phyloP scores from a whole-genome alignment of 2,797 vertebrate genomes.

The Ctenopoma kingsleyae region DNA sequence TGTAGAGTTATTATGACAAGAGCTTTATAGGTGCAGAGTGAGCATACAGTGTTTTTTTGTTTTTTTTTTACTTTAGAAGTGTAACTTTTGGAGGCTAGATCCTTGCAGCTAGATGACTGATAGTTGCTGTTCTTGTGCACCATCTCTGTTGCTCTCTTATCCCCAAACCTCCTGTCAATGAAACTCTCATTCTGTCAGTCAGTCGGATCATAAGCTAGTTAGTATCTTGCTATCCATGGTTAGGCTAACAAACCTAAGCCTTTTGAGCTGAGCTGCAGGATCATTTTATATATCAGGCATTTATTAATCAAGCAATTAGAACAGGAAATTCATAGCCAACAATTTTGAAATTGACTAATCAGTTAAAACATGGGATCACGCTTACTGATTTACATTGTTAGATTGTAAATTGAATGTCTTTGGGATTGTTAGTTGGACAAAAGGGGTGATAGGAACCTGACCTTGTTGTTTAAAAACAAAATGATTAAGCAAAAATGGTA shows the following conservation, averaged over 20 bases:
- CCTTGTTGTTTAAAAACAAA: too few species aligned
- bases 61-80: constrained; percentile 13
- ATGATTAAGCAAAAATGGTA: too few species aligned
- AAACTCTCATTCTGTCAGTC: constrained; percentile 10
- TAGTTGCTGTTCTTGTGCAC: constrained; percentile 1
- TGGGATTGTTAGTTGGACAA: too few species aligned
- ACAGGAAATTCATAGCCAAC: background rate
- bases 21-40: constrained; percentile 1
- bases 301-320: background rate
- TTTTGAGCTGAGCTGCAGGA: constrained; percentile 1
- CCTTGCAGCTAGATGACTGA: background rate
- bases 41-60: background rate
- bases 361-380: too few species aligned
- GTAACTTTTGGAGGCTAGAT: background rate
- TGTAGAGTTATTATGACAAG: constrained; percentile 25
- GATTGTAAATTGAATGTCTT: too few species aligned
- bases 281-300: background rate
- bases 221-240: background rate
- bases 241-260: background rate
- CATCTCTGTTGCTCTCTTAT: background rate
- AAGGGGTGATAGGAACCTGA: too few species aligned
- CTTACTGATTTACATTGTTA: too few species aligned
- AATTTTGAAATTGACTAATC: too few species aligned
- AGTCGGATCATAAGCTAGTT: background rate
- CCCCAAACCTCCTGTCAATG: background rate